Conservation (phyloP, 1,140 invertebrate species). For the Drosophila auraria region DNA sequence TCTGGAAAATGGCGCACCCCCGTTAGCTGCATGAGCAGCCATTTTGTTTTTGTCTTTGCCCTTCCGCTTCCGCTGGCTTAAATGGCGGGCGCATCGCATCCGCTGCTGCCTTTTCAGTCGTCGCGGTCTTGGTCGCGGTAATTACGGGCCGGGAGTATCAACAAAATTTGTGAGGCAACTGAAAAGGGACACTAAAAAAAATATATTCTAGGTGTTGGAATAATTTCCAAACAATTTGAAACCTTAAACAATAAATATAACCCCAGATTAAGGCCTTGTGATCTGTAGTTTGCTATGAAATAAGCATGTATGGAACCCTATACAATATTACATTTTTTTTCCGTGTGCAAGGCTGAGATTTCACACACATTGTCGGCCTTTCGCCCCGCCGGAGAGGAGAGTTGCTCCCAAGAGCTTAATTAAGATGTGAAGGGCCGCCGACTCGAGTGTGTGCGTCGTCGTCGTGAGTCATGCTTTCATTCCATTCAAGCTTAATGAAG, state of each 20-base stretch:
- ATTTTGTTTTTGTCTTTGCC: constrained; percentile 75
- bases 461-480: constrained; percentile 52
- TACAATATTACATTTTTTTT: constrained; percentile 13
- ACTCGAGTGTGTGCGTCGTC: constrained; percentile 30
- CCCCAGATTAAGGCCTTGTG: fast-evolving
- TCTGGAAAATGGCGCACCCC: constrained; percentile 70
- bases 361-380: constrained; percentile 55
- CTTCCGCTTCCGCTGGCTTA: constrained; percentile 79
- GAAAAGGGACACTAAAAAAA: constrained; percentile 24
- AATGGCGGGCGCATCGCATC: constrained; percentile 68
- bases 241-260: too few relatives aligned
- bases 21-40: constrained; percentile 73
- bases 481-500: constrained; percentile 82
- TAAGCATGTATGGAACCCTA: background rate
- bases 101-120: constrained; percentile 26
- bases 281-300: background rate
- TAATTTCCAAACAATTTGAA: background rate
- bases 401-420: constrained; percentile 80
- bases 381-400: constrained; percentile 37
- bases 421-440: constrained; percentile 68
- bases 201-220: background rate
- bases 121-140: constrained; percentile 42
- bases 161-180: constrained; percentile 64
- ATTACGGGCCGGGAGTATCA: constrained; percentile 71
- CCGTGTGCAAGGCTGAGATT: constrained; percentile 62